Conservation (phyloP, 2,888 invertebrate species). For the Liodrosophila aerea region DNA sequence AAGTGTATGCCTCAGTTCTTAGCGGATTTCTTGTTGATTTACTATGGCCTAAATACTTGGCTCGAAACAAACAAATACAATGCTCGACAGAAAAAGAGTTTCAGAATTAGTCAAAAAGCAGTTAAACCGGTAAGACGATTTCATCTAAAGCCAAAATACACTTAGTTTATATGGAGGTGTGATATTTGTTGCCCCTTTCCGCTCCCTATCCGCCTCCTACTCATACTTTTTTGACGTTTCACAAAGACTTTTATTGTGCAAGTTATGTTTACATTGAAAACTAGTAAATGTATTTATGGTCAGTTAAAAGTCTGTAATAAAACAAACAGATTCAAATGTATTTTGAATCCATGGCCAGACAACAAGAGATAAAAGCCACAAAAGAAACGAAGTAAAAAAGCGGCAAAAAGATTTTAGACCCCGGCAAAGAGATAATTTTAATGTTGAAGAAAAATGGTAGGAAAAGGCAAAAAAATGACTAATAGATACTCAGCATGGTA, state of each 20-base stretch:
- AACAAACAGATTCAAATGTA: neutral
- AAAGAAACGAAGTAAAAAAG: too few relatives aligned
- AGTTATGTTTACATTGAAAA: conserved; percentile 1
- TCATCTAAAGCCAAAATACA: conserved; percentile 15
- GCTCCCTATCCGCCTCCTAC: too few relatives aligned
- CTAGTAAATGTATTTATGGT: too few relatives aligned
- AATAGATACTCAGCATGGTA: too few relatives aligned
- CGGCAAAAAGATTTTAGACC: too few relatives aligned
- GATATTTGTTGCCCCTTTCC: conserved; percentile 26
- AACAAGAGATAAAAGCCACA: neutral
- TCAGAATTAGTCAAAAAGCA: conserved; percentile 60
- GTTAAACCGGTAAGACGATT: conserved; percentile 51
- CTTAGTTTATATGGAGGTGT: conserved; percentile 39
- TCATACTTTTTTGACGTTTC: neutral
- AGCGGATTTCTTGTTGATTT: conserved; percentile 43
- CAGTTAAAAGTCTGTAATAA: neutral
- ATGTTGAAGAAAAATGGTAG: too few relatives aligned
- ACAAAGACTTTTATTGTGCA: conserved; percentile 47
- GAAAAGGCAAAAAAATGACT: too few relatives aligned
- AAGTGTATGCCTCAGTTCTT: conserved; percentile 38
- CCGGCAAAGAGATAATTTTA: too few relatives aligned
- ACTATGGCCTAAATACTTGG: conserved; percentile 47
- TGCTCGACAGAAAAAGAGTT: conserved; percentile 10
- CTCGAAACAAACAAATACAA: conserved; percentile 28
- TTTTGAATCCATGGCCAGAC: neutral